A percentile compares a stretch with the other conserved stretches of the same genome.
These are phyloP conservation scores for Dicycla oo DNA, from an alignment of 2,888 invertebrate genomes.

Conservation along the genomic window DNA sequence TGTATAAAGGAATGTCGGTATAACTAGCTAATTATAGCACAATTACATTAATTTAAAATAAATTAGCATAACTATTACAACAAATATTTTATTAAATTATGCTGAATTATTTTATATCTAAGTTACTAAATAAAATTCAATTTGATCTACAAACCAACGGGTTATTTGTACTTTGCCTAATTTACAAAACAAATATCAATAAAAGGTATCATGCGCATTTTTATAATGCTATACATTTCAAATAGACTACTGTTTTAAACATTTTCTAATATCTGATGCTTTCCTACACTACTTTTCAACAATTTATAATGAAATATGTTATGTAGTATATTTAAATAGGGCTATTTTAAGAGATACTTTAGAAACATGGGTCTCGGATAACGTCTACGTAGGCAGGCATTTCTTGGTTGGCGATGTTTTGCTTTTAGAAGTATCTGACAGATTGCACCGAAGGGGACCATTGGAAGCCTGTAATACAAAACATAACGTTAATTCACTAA, in stretches of 20 bases:
- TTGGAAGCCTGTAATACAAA: conserved; percentile 75
- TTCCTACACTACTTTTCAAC: conserved; percentile 50
- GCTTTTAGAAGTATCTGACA: conserved; percentile 71
- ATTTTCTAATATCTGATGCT: conserved; percentile 32
- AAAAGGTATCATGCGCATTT: conserved; percentile 12
- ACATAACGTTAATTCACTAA: conserved; percentile 26
- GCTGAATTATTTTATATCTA: conserved; percentile 2
- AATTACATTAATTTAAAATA: conserved; percentile 8
- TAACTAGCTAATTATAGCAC: conserved; percentile 1
- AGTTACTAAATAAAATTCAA: conserved; percentile 29
- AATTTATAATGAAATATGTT: conserved; percentile 42
- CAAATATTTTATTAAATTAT: too few relatives aligned
- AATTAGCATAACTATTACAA: conserved; percentile 9
- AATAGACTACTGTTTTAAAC: conserved; percentile 39
- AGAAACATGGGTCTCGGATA: conserved; percentile 37
- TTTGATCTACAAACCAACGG: conserved; percentile 37
- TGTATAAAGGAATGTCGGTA: conserved; percentile 16
- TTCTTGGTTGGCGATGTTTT: conserved; percentile 51
- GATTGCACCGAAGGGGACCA: conserved; percentile 73
- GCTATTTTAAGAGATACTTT: conserved; percentile 46
- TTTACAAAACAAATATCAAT: conserved; percentile 19
- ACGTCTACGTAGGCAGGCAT: conserved; percentile 56
- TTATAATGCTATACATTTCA: conserved; percentile 38
- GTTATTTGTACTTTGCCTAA: conserved; percentile 56
- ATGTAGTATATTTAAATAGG: conserved; percentile 43